Base-by-base conservation (phyloP, 37 sponge, comb jelly and placozoan genomes). In the Ianthella basta region DNA sequence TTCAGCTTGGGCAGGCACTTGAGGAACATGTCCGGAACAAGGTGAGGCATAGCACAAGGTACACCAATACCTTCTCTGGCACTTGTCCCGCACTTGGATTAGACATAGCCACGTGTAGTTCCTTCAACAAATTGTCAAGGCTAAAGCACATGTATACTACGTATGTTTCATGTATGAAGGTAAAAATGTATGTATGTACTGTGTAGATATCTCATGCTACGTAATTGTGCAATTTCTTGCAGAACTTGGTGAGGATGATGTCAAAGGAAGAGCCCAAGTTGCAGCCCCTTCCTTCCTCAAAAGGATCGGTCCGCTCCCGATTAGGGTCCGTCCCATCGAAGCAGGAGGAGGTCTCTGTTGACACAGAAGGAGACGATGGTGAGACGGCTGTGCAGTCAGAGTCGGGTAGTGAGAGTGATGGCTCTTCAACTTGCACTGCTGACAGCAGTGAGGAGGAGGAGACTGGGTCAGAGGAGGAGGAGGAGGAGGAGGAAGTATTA, bases 1-100 rank as follows among this genome's bases (percentile, higher is more conserved):
- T 88, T 24, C 73, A 86, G 50, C 81, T 94, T 20, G 35, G 70
- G 15, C 44, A 82, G 67, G 86, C 94, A 44, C 69, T 94, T 1
- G 79, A 59, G 3, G 94, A 94, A 36, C 39, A 90, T 53, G 18
- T 75, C 44, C 37, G 40, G 78, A 75, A 75, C 25, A 75, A 75
- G 78, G 78, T 75, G 54, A 44, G 50, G 8, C 8, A 8, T 10
- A 10, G 50, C 6, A 8, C 50, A 44, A n/a, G n/a, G n/a, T n/a
- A n/a, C n/a, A n/a, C n/a, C n/a, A n/a, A n/a, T n/a, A n/a, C n/a
- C n/a, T n/a, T n/a, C n/a, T n/a, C n/a, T n/a, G n/a, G n/a, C n/a
- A n/a, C n/a, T n/a, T n/a, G n/a, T n/a, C n/a, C n/a, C n/a, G n/a
- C n/a, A n/a, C n/a, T n/a, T n/a, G n/a, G n/a, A n/a, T n/a, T n/a